Evolutionary conservation across 2,888 invertebrate genomes (phyloP).

Genomic region (Pheosia tremula): DNA sequence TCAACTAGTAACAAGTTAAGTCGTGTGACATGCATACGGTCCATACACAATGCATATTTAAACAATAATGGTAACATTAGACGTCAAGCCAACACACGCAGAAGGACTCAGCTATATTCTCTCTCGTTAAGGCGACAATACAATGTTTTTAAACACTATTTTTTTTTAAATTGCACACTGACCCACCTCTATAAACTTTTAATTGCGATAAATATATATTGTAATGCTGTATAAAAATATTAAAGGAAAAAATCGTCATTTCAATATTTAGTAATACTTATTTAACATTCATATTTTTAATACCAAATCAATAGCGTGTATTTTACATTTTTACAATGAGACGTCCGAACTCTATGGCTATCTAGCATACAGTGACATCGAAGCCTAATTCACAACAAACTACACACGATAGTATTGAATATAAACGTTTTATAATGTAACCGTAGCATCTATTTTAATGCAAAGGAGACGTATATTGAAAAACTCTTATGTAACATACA

Average conservation of each 20-base stretch:
- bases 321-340: constrained; percentile 84
- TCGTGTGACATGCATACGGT: constrained; percentile 50
- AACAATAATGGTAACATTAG: constrained; percentile 59
- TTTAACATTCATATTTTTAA: constrained; percentile 74
- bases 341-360: constrained; percentile 73
- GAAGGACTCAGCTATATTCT: constrained; percentile 81
- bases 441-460: constrained; percentile 78
- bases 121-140: constrained; percentile 83
- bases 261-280: constrained; percentile 72
- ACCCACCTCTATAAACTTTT: constrained; percentile 83
- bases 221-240: constrained; percentile 85
- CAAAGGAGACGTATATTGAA: constrained; percentile 79
- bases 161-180: constrained; percentile 79
- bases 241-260: constrained; percentile 82
- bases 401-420: constrained; percentile 79
- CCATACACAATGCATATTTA: constrained; percentile 54
- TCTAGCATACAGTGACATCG: constrained; percentile 78
- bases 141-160: constrained; percentile 75
- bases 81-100: constrained; percentile 73
- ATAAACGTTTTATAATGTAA: constrained; percentile 69
- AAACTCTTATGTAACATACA: constrained; percentile 79
- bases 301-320: constrained; percentile 78
- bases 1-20: constrained; percentile 51
- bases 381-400: constrained; percentile 81
- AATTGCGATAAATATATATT: constrained; percentile 82